Conservation (phyloP, 1,140 invertebrate genomes). For the Schlechtendalia chinensis region DNA sequence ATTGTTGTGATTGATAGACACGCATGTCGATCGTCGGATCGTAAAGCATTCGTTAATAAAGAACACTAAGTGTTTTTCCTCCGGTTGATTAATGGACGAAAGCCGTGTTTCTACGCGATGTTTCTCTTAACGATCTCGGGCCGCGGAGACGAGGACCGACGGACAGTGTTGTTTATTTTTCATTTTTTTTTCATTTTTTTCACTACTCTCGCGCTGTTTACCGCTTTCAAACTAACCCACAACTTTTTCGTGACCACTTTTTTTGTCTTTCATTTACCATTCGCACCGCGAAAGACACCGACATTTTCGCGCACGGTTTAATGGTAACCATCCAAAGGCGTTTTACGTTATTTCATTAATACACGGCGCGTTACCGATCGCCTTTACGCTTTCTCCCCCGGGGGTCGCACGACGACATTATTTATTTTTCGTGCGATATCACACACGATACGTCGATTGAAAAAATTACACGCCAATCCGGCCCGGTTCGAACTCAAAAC, state of each 20-base stretch:
- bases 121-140: slow-evolving; percentile 21
- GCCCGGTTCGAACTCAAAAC: background rate
- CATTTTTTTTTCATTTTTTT: slow-evolving; percentile 3
- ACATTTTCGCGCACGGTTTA: no score
- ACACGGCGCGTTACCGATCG: no score
- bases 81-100: slow-evolving; percentile 39
- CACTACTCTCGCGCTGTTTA: background rate
- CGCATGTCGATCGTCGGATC: slow-evolving; percentile 43
- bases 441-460: background rate
- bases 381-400: no score
- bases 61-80: slow-evolving; percentile 33
- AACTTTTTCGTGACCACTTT: no score
- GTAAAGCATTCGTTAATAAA: slow-evolving; percentile 41
- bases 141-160: background rate
- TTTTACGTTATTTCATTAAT: no score
- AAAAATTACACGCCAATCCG: background rate
- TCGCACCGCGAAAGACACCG: no score
- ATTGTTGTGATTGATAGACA: slow-evolving; percentile 44
- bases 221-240: slow-evolving; percentile 19
- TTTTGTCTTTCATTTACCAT: no score
- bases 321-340: no score
- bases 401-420: no score
- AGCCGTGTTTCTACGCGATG: background rate
- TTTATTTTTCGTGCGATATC: no score
- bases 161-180: no score